Percentiles rank a stretch among this genome's conserved stretches.
phyloP scores from a whole-genome alignment of 2,888 invertebrate species.

The Emesis russula region DNA sequence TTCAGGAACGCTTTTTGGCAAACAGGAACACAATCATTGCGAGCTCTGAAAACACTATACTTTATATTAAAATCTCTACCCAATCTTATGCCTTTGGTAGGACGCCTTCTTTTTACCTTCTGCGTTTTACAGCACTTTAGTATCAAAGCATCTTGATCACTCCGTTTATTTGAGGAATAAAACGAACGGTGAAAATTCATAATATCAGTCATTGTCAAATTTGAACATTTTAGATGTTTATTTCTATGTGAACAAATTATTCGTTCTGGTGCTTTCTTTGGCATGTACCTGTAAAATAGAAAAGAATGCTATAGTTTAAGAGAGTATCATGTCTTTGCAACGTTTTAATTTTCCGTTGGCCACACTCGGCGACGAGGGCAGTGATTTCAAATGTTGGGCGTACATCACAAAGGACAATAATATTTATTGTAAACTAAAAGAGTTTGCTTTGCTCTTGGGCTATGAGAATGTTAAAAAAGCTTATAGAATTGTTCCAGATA shows the following conservation, averaged over 20 bases:
- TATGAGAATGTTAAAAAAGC: slow-evolving; percentile 68
- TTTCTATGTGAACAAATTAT: slow-evolving; percentile 65
- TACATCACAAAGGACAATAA: slow-evolving; percentile 65
- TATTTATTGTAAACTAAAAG: slow-evolving; percentile 66
- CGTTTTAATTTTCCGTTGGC: slow-evolving; percentile 53
- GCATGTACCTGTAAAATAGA: slow-evolving; percentile 66
- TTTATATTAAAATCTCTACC: slow-evolving; percentile 60
- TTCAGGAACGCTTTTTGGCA: slow-evolving; percentile 69
- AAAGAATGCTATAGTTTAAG: slow-evolving; percentile 47
- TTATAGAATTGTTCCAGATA: slow-evolving; percentile 45
- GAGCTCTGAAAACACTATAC: slow-evolving; percentile 54
- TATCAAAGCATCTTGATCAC: slow-evolving; percentile 66
- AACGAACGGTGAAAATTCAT: slow-evolving; percentile 56
- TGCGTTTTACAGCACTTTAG: slow-evolving; percentile 66
- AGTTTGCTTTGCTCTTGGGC: slow-evolving; percentile 68
- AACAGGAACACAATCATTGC: slow-evolving; percentile 58
- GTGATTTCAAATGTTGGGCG: slow-evolving; percentile 34
- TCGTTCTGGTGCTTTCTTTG: slow-evolving; percentile 68
- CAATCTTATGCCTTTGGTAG: slow-evolving; percentile 63
- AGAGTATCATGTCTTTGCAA: slow-evolving; percentile 51
- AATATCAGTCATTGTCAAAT: slow-evolving; percentile 59
- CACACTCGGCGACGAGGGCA: slow-evolving; percentile 41
- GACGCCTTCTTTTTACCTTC: slow-evolving; percentile 67
- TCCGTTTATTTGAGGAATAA: slow-evolving; percentile 61
- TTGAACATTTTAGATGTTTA: slow-evolving; percentile 62